Conservation (phyloP, 2,888 invertebrate species). For the Drosophila mulleri region DNA sequence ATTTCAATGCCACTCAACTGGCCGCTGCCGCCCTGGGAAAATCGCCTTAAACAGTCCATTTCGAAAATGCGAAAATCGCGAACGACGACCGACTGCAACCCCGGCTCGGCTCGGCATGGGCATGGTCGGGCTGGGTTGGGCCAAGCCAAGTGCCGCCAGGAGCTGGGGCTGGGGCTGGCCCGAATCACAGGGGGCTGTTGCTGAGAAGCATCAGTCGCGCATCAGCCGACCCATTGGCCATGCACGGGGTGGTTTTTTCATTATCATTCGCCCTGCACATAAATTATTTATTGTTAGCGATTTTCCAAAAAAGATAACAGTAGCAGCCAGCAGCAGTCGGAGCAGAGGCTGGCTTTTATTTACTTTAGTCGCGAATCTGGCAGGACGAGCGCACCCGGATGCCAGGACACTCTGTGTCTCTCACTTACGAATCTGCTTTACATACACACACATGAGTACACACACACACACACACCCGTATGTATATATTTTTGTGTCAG, state of each 20-base stretch:
- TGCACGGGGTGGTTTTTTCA: constrained; percentile 78
- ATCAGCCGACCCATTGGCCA: constrained; percentile 70
- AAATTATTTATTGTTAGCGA: constrained; percentile 82
- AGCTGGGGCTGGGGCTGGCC: background rate
- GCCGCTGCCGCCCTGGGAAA: constrained; percentile 72
- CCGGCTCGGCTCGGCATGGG: constrained; percentile 26
- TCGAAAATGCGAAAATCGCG: constrained; percentile 65
- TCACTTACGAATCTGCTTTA: constrained; percentile 43
- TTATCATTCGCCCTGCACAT: constrained; percentile 79
- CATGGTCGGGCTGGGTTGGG: no score
- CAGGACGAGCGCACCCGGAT: constrained; percentile 20
- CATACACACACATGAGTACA: constrained; percentile 9
- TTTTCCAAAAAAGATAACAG: constrained; percentile 80
- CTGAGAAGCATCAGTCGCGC: constrained; percentile 41
- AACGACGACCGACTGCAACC: constrained; percentile 48
- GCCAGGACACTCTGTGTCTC: constrained; percentile 29
- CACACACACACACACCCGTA: background rate
- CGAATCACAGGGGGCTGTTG: constrained; percentile 30
- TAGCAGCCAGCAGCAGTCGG: constrained; percentile 15
- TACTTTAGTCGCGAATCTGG: constrained; percentile 71
- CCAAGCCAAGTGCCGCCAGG: background rate
- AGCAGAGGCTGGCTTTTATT: constrained; percentile 59
- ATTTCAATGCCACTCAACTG: constrained; percentile 81
- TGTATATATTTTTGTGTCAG: constrained; percentile 7
- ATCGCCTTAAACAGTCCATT: constrained; percentile 80